A percentile compares a stretch with the other conserved stretches of the same genome.
Conservation (phyloP, 2,113 vertebrate species). For the Puma concolor region DNA sequence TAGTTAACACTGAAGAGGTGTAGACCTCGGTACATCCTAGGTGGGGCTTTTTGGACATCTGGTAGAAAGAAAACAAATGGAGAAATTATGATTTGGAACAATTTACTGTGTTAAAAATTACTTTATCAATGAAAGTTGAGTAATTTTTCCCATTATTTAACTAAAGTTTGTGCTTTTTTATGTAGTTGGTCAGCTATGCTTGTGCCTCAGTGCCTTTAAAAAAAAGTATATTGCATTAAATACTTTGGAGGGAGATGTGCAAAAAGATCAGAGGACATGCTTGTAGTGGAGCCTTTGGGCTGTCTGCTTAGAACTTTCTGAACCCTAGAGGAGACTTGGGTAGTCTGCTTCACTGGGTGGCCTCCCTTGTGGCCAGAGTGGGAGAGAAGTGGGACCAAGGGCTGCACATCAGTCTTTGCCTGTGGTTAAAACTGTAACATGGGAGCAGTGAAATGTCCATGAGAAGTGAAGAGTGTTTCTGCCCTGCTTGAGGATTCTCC, state of each 20-base stretch:
- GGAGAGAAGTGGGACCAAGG: background rate
- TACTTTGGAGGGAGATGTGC: background rate
- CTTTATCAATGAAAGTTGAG: background rate
- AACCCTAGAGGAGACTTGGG: background rate
- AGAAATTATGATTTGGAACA: background rate
- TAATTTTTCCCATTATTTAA: slow-evolving; percentile 1
- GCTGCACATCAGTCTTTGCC: background rate
- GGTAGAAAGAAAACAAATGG: slow-evolving; percentile 22
- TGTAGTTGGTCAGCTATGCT: background rate
- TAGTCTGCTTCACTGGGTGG: background rate
- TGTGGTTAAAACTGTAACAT: background rate
- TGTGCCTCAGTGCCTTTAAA: too few species aligned
- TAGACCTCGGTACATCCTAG: background rate
- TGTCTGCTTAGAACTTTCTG: background rate
- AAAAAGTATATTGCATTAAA: background rate
- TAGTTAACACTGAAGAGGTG: background rate
- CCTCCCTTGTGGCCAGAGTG: background rate
- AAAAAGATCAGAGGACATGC: background rate
- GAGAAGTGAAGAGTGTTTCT: background rate
- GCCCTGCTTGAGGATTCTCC: background rate
- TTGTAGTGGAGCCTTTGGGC: background rate
- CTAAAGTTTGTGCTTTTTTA: background rate
- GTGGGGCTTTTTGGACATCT: background rate
- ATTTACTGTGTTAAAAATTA: slow-evolving; percentile 11
- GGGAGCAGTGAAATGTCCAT: background rate